phyloP scores from a whole-genome alignment of 2,797 vertebrate species.

The Artibeus jamaicensis region DNA sequence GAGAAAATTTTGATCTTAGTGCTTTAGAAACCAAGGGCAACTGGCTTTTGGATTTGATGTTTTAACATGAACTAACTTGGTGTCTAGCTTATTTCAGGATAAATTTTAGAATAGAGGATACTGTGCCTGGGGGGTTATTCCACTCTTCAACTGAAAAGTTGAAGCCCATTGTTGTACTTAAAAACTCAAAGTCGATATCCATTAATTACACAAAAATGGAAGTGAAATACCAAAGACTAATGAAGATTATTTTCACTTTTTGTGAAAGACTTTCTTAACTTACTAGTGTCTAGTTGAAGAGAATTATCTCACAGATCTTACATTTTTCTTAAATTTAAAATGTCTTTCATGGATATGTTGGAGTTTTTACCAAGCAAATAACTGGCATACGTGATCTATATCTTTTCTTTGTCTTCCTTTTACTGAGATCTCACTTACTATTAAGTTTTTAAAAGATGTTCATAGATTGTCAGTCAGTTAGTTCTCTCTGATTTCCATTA shows the following conservation, averaged over 20 bases:
- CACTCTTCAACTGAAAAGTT: neutral
- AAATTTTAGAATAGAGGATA: neutral
- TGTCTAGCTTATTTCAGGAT: neutral
- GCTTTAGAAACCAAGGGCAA: neutral
- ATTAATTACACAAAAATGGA: neutral
- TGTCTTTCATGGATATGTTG: neutral
- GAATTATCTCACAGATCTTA: neutral
- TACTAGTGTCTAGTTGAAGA: neutral
- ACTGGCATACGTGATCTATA: neutral
- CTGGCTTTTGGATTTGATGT: neutral
- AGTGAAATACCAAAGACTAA: neutral
- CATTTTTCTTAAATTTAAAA: neutral
- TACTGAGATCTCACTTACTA: neutral
- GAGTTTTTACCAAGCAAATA: neutral
- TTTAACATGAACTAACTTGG: neutral
- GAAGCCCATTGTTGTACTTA: neutral
- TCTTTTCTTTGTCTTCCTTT: neutral
- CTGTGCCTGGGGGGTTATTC: neutral
- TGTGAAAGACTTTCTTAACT: neutral
- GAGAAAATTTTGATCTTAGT: neutral
- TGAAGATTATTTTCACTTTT: neutral
- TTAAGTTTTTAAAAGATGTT: neutral
- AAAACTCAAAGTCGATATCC: neutral
- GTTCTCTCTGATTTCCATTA: neutral
- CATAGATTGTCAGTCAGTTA: neutral